Percentiles rank a stretch among this genome's conserved stretches.
These are phyloP conservation scores for Microchirus variegatus DNA, from an alignment of 2,797 vertebrate genomes.

Conservation along the genomic window DNA sequence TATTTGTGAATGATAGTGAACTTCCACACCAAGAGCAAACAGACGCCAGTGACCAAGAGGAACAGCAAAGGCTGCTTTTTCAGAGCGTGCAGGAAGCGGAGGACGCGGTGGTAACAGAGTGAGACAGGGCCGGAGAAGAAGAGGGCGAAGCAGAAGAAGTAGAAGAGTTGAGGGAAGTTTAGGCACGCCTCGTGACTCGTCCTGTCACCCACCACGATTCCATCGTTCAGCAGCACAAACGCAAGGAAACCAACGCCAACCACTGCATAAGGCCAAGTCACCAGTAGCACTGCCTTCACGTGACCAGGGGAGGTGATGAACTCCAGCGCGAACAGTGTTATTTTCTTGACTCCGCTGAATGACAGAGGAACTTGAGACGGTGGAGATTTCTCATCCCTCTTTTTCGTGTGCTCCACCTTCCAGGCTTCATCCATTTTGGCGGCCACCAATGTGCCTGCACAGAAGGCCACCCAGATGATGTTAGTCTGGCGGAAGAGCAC, in stretches of 20 bases:
- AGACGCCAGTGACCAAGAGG: slow-evolving; percentile 64
- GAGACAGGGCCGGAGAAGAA: slow-evolving; percentile 89
- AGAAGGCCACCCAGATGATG: slow-evolving; percentile 94
- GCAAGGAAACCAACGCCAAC: slow-evolving; percentile 80
- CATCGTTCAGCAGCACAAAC: slow-evolving; percentile 88
- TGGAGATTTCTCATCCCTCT: slow-evolving; percentile 85
- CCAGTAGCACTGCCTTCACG: slow-evolving; percentile 71
- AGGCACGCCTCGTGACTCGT: slow-evolving; percentile 91
- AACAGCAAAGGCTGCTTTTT: slow-evolving; percentile 82
- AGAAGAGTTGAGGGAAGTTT: slow-evolving; percentile 94
- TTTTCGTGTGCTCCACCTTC: slow-evolving; percentile 86
- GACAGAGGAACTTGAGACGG: slow-evolving; percentile 75
- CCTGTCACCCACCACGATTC: slow-evolving; percentile 93
- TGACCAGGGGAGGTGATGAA: slow-evolving; percentile 79
- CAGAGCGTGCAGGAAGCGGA: slow-evolving; percentile 83
- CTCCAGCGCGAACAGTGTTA: slow-evolving; percentile 78
- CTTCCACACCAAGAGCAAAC: slow-evolving; percentile 88
- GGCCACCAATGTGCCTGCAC: slow-evolving; percentile 87
- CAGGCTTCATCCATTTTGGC: slow-evolving; percentile 89
- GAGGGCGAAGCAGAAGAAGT: slow-evolving; percentile 89
- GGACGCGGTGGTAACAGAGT: slow-evolving; percentile 80
- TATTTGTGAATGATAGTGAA: slow-evolving; percentile 94
- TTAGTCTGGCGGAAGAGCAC: slow-evolving; percentile 97
- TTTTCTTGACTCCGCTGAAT: slow-evolving; percentile 73
- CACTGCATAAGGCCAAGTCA: slow-evolving; percentile 88